These are phyloP conservation scores for Trypoxylon attenuatum DNA, from an alignment of 2,888 invertebrate species.

Conservation along the genomic window DNA sequence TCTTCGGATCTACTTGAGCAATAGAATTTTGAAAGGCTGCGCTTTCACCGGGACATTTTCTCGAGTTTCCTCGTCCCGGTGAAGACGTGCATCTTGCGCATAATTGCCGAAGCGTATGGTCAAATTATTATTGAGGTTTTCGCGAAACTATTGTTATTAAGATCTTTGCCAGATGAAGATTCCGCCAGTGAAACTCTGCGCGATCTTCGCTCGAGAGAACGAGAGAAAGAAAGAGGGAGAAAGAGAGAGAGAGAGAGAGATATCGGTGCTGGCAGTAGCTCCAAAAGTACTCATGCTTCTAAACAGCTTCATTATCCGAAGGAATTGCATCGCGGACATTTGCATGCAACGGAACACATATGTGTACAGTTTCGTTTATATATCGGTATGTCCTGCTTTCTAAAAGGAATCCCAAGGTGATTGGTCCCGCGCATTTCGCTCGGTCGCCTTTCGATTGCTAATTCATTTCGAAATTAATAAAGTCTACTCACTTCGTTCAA, in stretches of 20 bases:
- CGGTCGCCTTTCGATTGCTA: neutral
- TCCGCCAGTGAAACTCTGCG: too few species aligned
- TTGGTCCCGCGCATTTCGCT: neutral
- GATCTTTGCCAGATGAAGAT: too few species aligned
- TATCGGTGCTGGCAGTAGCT: neutral
- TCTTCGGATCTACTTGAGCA: too few species aligned
- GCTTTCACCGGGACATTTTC: too few species aligned
- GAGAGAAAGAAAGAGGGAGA: too few species aligned
- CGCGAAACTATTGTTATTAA: too few species aligned
- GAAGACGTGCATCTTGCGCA: too few species aligned
- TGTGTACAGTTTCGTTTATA: conserved; percentile 7
- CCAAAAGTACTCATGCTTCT: conserved; percentile 7
- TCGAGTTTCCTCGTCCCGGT: too few species aligned
- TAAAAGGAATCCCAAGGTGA: conserved; percentile 13
- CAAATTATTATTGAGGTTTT: too few species aligned
- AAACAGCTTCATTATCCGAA: conserved; percentile 17
- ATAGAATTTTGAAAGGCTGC: too few species aligned
- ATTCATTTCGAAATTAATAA: neutral
- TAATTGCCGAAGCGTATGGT: too few species aligned
- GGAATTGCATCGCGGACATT: neutral
- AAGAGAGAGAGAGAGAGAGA: neutral
- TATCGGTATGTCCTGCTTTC: conserved; percentile 11
- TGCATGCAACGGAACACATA: neutral
- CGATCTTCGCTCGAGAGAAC: too few species aligned
- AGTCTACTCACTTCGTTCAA: conserved; percentile 70